These are phyloP conservation scores for Halcyon chelicuti DNA, from an alignment of 2,797 vertebrate species.

Conservation along the genomic window DNA sequence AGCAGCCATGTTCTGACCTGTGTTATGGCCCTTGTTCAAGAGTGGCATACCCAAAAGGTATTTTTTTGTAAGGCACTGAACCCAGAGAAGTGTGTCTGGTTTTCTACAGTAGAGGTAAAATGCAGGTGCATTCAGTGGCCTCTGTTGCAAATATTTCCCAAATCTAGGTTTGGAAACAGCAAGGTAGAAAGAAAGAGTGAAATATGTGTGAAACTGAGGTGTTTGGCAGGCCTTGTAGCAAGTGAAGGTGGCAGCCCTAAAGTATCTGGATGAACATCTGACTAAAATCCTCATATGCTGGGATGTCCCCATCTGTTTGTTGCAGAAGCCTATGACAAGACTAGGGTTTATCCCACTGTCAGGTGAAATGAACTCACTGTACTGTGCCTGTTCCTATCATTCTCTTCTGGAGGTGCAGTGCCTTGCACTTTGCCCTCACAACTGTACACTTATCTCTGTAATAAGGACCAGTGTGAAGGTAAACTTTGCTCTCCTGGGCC, in stretches of 20 bases:
- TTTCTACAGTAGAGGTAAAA: neutral
- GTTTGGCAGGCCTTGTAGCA: neutral
- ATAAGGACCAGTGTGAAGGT: neutral
- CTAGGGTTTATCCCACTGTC: neutral
- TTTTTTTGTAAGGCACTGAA: neutral
- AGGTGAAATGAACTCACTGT: neutral
- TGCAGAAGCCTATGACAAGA: neutral
- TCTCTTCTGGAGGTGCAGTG: neutral
- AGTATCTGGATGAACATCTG: neutral
- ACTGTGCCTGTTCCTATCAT: neutral
- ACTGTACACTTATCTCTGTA: neutral
- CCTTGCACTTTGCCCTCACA: neutral
- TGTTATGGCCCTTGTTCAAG: neutral
- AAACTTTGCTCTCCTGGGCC: neutral
- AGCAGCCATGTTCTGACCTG: neutral
- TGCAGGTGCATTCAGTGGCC: neutral
- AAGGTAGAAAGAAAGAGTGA: neutral
- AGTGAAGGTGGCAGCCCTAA: neutral
- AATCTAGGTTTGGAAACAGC: neutral
- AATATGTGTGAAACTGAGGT: neutral
- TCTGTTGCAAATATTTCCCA: neutral
- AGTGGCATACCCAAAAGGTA: neutral
- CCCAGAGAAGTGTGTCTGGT: neutral
- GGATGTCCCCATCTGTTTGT: neutral
- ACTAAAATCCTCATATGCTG: neutral